These are phyloP conservation scores for Hiodon alosoides DNA, from an alignment of 2,113 vertebrate species.

Conservation along the genomic window DNA sequence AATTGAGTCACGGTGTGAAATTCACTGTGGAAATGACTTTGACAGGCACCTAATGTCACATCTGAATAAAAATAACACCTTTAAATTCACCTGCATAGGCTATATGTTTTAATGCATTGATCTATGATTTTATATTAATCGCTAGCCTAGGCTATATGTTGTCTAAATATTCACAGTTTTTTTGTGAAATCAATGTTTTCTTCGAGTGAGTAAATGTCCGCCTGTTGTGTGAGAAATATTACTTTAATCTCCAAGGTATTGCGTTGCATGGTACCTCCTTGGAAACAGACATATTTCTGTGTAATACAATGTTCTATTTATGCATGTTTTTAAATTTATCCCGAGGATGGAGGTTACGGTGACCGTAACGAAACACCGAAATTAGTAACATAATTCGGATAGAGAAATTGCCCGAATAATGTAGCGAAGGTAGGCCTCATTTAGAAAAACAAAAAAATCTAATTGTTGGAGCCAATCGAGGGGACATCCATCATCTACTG, in stretches of 20 bases:
- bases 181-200: too few relatives aligned
- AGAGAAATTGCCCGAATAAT: not conserved
- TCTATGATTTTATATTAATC: too few relatives aligned
- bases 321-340: not conserved
- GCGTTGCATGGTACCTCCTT: not conserved
- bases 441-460: not conserved
- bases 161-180: too few relatives aligned
- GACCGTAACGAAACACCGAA: not conserved
- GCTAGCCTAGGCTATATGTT: too few relatives aligned
- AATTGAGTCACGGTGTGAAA: conserved; percentile 42
- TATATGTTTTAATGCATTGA: too few relatives aligned
- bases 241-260: not conserved
- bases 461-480: not conserved
- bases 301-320: not conserved
- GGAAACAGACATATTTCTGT: not conserved
- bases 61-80: conserved; percentile 30
- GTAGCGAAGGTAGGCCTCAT: not conserved
- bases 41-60: conserved; percentile 41
- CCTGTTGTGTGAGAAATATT: not conserved
- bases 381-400: not conserved
- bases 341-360: not conserved
- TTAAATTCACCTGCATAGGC: not conserved
- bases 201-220: too few relatives aligned
- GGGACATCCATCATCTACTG: not conserved
- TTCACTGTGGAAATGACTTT: conserved; percentile 44